A percentile compares a stretch with the other conserved stretches of the same genome.
Evolutionary conservation across 1,140 invertebrate species (phyloP).

Genomic region (Andrena cerasifolii): DNA sequence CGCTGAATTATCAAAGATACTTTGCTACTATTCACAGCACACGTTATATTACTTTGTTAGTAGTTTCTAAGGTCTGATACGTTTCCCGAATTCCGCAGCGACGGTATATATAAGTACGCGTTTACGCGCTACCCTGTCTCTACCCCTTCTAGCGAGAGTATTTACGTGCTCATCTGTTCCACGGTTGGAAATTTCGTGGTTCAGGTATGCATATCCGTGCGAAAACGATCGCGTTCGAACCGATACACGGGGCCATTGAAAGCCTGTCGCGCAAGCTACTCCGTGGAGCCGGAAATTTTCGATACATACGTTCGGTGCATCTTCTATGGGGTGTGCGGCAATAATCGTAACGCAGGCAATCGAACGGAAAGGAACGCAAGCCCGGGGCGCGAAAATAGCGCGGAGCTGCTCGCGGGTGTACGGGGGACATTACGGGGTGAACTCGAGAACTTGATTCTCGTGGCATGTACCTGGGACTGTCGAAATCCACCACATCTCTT

Average conservation of each 20-base stretch:
- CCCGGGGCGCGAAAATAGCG: too few species aligned
- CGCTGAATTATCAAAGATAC: conserved; percentile 80
- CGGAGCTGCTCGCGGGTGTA: too few species aligned
- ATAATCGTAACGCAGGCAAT: conserved; percentile 34
- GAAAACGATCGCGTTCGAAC: background rate
- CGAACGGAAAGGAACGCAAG: conserved; percentile 8
- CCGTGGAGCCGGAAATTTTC: background rate
- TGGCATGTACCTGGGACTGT: conserved; percentile 87
- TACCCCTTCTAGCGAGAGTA: background rate
- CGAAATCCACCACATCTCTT: conserved; percentile 90
- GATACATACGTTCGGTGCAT: background rate
- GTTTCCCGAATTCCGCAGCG: too few species aligned
- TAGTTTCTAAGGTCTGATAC: conserved; percentile 34
- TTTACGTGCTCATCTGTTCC: background rate
- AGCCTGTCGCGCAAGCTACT: background rate
- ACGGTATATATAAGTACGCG: too few species aligned
- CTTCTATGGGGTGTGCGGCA: background rate
- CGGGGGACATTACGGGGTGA: conserved; percentile 10
- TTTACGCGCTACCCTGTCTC: background rate
- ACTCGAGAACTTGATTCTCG: conserved; percentile 54
- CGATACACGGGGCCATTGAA: background rate
- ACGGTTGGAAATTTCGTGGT: background rate
- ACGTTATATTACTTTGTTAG: conserved; percentile 41
- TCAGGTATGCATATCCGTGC: too few species aligned
- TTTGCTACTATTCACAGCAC: conserved; percentile 63